A percentile compares a stretch with the other conserved stretches of the same genome.
phyloP scores from a whole-genome alignment of 2,888 invertebrate genomes.

The Spodoptera exigua region DNA sequence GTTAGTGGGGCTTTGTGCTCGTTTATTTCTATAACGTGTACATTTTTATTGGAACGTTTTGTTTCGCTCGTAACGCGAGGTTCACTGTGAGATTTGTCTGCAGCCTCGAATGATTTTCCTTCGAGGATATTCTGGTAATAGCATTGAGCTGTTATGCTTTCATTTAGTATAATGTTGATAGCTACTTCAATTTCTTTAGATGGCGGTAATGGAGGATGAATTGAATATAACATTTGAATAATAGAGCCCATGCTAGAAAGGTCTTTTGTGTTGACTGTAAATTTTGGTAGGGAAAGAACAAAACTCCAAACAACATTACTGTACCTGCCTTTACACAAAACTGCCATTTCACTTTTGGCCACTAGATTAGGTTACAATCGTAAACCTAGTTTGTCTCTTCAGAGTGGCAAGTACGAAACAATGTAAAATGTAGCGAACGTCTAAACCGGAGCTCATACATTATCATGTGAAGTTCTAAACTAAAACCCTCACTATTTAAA shows the following conservation, averaged over 20 bases:
- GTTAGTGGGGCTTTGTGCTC: conserved; percentile 22
- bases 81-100: conserved; percentile 8
- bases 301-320: too few species aligned
- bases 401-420: background rate
- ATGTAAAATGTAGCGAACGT: background rate
- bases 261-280: too few species aligned
- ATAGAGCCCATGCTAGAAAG: too few species aligned
- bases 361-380: too few species aligned
- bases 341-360: too few species aligned
- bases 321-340: too few species aligned
- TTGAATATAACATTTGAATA: conserved; percentile 4
- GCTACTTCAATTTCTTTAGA: conserved; percentile 2
- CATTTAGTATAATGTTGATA: conserved; percentile 9
- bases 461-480: conserved; percentile 7
- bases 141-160: conserved; percentile 21
- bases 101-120: conserved; percentile 9
- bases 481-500: conserved; percentile 21
- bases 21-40: conserved; percentile 32
- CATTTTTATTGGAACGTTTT: conserved; percentile 34
- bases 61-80: conserved; percentile 6
- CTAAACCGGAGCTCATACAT: background rate
- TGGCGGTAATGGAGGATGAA: background rate
- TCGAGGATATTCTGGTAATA: conserved; percentile 15
- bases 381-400: too few species aligned
- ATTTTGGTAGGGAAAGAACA: too few species aligned